Conservation (phyloP, 2,888 invertebrate genomes). For the Apamea monoglypha region DNA sequence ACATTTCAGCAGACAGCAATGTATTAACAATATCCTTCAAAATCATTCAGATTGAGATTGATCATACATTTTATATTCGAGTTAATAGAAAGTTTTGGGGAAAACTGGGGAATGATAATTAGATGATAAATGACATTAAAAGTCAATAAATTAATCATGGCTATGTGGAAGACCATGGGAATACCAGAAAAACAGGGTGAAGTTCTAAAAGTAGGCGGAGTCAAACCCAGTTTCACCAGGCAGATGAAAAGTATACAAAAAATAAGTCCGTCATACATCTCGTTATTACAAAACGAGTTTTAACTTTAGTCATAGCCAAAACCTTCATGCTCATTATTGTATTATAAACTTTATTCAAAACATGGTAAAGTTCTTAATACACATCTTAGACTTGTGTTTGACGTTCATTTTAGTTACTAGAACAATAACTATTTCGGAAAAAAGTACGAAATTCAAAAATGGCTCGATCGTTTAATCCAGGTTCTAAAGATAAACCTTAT, state of each 20-base stretch:
- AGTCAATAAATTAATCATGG: not conserved
- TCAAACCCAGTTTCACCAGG: not conserved
- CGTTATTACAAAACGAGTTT: not conserved
- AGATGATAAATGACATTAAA: not conserved
- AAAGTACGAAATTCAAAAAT: too few relatives aligned
- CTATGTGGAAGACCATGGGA: too few relatives aligned
- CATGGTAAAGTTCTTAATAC: not conserved
- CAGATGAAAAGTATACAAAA: not conserved
- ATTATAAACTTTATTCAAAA: not conserved
- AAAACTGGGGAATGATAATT: not conserved
- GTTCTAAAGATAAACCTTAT: too few relatives aligned
- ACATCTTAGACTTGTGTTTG: too few relatives aligned
- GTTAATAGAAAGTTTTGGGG: not conserved
- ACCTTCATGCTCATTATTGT: not conserved
- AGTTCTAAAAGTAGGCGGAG: constrained; percentile 24
- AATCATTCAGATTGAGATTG: too few relatives aligned
- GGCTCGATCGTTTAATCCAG: too few relatives aligned
- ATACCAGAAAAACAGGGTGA: not conserved
- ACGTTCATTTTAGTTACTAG: too few relatives aligned
- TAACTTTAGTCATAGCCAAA: not conserved
- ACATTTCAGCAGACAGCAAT: not conserved
- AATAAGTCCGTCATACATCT: not conserved
- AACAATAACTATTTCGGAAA: too few relatives aligned
- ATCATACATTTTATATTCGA: constrained; percentile 35
- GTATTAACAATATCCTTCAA: too few relatives aligned